Percentiles rank a stretch among this genome's conserved stretches.
phyloP scores from a whole-genome alignment of 2,113 vertebrate genomes.

The Megalops atlanticus region DNA sequence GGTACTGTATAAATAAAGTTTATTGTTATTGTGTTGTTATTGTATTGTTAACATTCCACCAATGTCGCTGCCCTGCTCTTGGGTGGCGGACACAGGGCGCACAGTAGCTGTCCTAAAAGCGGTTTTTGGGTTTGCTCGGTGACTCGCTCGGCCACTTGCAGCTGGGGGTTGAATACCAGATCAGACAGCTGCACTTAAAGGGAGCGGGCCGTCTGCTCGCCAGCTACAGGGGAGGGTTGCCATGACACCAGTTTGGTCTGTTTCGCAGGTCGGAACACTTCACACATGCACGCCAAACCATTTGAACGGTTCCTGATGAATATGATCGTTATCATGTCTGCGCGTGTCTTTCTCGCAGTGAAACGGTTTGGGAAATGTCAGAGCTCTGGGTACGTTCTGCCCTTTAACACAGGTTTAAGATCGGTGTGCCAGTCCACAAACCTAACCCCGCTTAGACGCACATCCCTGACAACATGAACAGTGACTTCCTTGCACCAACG shows the following conservation, averaged over 20 bases:
- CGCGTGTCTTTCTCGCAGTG: too few species aligned
- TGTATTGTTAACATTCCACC: neutral
- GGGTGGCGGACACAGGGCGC: neutral
- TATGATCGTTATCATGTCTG: too few species aligned
- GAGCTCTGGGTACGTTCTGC: too few species aligned
- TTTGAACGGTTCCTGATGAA: too few species aligned
- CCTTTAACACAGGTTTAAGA: too few species aligned
- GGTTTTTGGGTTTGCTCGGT: neutral
- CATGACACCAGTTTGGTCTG: slow-evolving; percentile 43
- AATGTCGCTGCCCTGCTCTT: neutral
- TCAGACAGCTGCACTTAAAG: neutral
- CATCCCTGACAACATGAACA: too few species aligned
- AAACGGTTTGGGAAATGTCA: too few species aligned
- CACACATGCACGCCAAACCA: neutral
- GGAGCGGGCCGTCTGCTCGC: slow-evolving; percentile 26
- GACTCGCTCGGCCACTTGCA: neutral
- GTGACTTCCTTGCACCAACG: too few species aligned
- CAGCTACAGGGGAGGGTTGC: slow-evolving; percentile 44
- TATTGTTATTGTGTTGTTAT: too few species aligned
- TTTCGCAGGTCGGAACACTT: neutral
- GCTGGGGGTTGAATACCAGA: slow-evolving; percentile 39
- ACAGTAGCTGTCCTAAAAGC: neutral
- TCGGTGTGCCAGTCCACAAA: too few species aligned
- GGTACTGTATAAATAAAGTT: too few species aligned
- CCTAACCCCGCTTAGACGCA: too few species aligned